Evolutionary conservation across 2,888 invertebrate species (phyloP).

Genomic region (Lithophane ornitopus): DNA sequence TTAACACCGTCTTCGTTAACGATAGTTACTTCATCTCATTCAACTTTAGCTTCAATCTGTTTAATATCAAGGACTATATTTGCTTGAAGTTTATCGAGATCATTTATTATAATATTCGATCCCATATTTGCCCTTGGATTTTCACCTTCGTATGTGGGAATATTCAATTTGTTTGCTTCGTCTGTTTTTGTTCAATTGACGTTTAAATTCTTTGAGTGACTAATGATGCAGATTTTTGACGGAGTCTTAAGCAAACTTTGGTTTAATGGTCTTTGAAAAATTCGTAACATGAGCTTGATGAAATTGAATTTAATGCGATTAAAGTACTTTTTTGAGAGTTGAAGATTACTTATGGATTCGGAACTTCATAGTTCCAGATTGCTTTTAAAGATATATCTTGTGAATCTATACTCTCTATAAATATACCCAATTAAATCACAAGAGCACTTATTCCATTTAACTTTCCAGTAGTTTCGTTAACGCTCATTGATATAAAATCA

Average conservation of each 20-base stretch:
- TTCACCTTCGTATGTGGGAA: slow-evolving; percentile 90
- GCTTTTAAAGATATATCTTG: background rate
- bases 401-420: background rate
- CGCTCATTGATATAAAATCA: slow-evolving; percentile 42
- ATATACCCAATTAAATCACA: background rate
- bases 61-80: slow-evolving; percentile 69
- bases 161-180: slow-evolving; percentile 89
- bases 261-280: slow-evolving; percentile 50
- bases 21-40: slow-evolving; percentile 69
- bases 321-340: background rate
- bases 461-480: slow-evolving; percentile 17
- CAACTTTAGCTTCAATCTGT: slow-evolving; percentile 66
- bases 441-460: background rate
- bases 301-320: slow-evolving; percentile 28
- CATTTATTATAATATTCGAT: slow-evolving; percentile 84
- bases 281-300: slow-evolving; percentile 35
- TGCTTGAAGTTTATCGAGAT: slow-evolving; percentile 66
- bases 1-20: slow-evolving; percentile 80
- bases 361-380: too few relatives aligned
- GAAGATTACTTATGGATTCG: background rate
- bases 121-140: slow-evolving; percentile 88
- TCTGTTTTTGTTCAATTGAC: slow-evolving; percentile 90
- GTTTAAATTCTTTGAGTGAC: slow-evolving; percentile 85
- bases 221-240: slow-evolving; percentile 83
- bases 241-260: slow-evolving; percentile 74